phyloP scores from a whole-genome alignment of 2,113 vertebrate species.

The Channa argus region DNA sequence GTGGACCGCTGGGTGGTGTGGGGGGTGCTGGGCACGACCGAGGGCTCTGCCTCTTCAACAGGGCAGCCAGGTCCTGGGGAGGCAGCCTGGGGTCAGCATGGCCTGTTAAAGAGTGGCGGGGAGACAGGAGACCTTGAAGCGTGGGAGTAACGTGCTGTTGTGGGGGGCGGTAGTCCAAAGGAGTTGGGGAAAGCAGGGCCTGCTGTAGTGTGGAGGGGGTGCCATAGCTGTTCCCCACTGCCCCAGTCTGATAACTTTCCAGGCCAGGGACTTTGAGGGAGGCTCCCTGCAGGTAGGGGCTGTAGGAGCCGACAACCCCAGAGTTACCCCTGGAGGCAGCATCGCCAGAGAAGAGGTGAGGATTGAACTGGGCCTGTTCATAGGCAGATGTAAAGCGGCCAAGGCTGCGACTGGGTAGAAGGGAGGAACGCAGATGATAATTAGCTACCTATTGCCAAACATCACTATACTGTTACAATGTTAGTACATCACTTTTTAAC shows the following conservation, averaged over 20 bases:
- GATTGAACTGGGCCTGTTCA: conserved; percentile 93
- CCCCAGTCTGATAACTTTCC: conserved; percentile 87
- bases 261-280: conserved; percentile 86
- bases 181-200: conserved; percentile 95
- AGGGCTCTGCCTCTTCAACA: conserved; percentile 89
- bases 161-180: conserved; percentile 90
- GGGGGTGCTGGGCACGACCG: conserved; percentile 77
- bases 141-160: conserved; percentile 95
- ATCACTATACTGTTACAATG: neutral
- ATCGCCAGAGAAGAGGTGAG: conserved; percentile 86
- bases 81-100: conserved; percentile 93
- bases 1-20: conserved; percentile 52
- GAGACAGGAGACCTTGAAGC: conserved; percentile 96
- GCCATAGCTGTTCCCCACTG: conserved; percentile 71
- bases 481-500: neutral
- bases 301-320: conserved; percentile 79
- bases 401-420: conserved; percentile 83
- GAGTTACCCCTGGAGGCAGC: conserved; percentile 71
- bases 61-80: conserved; percentile 91
- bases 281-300: conserved; percentile 84
- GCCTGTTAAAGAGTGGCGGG: conserved; percentile 95
- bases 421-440: conserved; percentile 12
- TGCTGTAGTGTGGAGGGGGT: conserved; percentile 93
- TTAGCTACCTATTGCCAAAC: conserved; percentile 4
- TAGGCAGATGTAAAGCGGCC: conserved; percentile 90